Evolutionary conservation across 2,888 invertebrate species (phyloP).

Genomic region (Erpobdella octoculata): DNA sequence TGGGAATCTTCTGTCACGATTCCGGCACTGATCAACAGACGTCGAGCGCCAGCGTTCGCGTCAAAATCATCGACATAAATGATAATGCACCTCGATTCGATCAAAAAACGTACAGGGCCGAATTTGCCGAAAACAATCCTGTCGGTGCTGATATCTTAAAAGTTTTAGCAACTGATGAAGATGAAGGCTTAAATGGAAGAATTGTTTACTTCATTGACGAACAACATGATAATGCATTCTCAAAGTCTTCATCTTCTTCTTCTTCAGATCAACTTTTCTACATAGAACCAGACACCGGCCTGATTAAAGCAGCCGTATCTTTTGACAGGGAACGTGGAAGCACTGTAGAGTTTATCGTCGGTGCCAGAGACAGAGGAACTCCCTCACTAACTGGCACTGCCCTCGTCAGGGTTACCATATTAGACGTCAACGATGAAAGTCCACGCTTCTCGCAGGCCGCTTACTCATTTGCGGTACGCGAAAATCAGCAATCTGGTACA

Average conservation of each 20-base stretch:
- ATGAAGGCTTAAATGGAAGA: constrained; percentile 28
- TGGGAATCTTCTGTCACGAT: constrained; percentile 28
- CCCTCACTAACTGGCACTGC: constrained; percentile 32
- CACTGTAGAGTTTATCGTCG: constrained; percentile 66
- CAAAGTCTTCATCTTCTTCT: not conserved
- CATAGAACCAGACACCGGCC: constrained; percentile 68
- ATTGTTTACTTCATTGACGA: constrained; percentile 32
- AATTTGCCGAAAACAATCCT: constrained; percentile 28
- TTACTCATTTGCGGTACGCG: constrained; percentile 10
- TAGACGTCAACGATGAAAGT: constrained; percentile 16
- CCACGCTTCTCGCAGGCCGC: not conserved
- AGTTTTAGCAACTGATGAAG: constrained; percentile 34
- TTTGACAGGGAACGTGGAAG: constrained; percentile 81
- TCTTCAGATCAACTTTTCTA: constrained; percentile 57
- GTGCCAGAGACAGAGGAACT: constrained; percentile 34
- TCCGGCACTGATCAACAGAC: not conserved
- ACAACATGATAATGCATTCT: not conserved
- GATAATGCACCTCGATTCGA: constrained; percentile 31
- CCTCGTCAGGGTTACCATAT: constrained; percentile 20
- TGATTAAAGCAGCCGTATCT: constrained; percentile 69
- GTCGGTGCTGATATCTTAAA: constrained; percentile 30
- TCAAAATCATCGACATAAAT: constrained; percentile 31
- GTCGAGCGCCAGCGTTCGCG: constrained; percentile 3
- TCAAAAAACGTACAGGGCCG: constrained; percentile 12
- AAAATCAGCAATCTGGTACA: constrained; percentile 4